These are phyloP conservation scores for Lissocephala sabroskyi DNA, from an alignment of 2,888 invertebrate genomes.

Conservation along the genomic window DNA sequence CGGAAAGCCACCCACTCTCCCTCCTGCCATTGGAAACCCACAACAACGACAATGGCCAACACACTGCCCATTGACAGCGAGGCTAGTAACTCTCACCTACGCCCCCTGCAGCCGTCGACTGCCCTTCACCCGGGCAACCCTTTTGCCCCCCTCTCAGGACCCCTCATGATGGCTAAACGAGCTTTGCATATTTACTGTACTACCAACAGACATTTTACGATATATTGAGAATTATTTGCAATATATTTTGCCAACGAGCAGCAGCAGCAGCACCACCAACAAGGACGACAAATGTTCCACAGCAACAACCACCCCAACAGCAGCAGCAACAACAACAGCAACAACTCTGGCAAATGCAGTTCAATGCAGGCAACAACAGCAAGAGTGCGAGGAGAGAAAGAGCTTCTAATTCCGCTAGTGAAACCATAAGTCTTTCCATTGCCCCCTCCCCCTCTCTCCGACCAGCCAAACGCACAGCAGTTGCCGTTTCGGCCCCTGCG, in stretches of 20 bases:
- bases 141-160: too few species aligned
- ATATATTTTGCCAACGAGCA: constrained; percentile 52
- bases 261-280: constrained; percentile 46
- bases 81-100: too few species aligned
- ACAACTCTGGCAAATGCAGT: constrained; percentile 34
- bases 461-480: too few species aligned
- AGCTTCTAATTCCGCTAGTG: constrained; percentile 64
- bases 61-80: too few species aligned
- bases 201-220: constrained; percentile 63
- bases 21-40: too few species aligned
- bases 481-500: too few species aligned
- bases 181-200: constrained; percentile 65
- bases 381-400: constrained; percentile 64
- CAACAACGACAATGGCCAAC: too few species aligned
- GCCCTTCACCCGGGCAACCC: too few species aligned
- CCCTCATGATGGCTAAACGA: too few species aligned
- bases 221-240: constrained; percentile 67
- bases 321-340: constrained; percentile 25
- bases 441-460: too few species aligned
- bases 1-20: too few species aligned
- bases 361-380: constrained; percentile 58
- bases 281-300: constrained; percentile 62
- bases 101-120: too few species aligned
- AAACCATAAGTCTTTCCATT: constrained; percentile 66
- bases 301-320: constrained; percentile 39